Conservation (phyloP, 2,113 vertebrate genomes). For the Elaphurus davidianus region DNA sequence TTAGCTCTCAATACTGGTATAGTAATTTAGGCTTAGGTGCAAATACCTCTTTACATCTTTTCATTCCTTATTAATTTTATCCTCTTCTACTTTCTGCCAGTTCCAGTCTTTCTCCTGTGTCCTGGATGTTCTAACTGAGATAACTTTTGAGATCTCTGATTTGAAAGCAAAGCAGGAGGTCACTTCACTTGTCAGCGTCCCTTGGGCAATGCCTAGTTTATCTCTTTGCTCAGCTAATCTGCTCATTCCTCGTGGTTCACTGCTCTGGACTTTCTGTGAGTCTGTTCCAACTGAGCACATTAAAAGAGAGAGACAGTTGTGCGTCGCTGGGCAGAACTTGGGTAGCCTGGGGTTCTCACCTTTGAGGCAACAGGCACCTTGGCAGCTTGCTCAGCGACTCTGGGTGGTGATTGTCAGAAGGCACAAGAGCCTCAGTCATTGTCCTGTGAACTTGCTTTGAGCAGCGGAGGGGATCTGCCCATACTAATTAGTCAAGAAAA, state of each 20-base stretch:
- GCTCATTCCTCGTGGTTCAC: conserved; percentile 52
- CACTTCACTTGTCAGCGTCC: conserved; percentile 37
- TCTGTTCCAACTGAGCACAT: conserved; percentile 47
- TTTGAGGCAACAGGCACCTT: background rate
- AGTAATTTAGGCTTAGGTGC: background rate
- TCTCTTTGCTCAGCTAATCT: conserved; percentile 52
- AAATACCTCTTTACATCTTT: conserved; percentile 14
- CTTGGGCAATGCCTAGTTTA: conserved; percentile 54
- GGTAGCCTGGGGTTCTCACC: conserved; percentile 19
- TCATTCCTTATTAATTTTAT: conserved; percentile 42
- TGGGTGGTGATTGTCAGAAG: background rate
- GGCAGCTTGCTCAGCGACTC: background rate
- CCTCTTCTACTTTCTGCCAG: conserved; percentile 1
- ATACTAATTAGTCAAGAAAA: conserved; percentile 26
- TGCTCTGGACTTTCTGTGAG: background rate
- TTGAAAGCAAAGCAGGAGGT: conserved; percentile 54
- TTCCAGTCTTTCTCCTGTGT: background rate
- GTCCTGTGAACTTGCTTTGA: background rate
- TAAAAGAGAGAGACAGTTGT: conserved; percentile 24
- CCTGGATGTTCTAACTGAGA: conserved; percentile 35
- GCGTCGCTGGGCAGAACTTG: background rate
- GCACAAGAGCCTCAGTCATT: background rate
- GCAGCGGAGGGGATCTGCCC: background rate
- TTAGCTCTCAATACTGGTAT: background rate
- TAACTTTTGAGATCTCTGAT: conserved; percentile 48